phyloP scores from a whole-genome alignment of 2,797 vertebrate genomes.

The Smutsia gigantea region DNA sequence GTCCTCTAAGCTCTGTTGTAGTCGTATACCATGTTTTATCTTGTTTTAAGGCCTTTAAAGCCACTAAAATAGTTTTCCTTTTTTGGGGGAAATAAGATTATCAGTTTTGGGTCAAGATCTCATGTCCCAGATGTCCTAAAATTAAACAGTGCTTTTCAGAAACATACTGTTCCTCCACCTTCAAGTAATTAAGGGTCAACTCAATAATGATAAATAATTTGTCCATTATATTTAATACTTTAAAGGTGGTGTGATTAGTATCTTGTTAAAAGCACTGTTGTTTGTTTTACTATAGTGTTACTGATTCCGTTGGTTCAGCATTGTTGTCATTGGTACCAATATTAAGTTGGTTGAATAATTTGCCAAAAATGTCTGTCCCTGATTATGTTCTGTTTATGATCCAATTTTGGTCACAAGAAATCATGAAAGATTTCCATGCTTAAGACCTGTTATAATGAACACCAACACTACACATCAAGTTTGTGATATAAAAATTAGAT shows the following conservation, averaged over 20 bases:
- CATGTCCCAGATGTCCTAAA: background rate
- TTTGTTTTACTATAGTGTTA: background rate
- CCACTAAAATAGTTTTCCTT: background rate
- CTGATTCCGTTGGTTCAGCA: background rate
- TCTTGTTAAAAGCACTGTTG: background rate
- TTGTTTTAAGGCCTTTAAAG: background rate
- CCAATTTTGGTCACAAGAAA: background rate
- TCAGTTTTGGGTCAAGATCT: background rate
- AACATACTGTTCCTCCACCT: background rate
- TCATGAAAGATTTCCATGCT: background rate
- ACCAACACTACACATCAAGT: background rate
- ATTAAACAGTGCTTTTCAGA: constrained; percentile 7
- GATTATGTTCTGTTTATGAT: background rate
- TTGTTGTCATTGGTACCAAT: background rate
- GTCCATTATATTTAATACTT: background rate
- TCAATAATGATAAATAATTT: background rate
- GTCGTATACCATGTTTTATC: background rate
- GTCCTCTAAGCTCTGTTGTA: background rate
- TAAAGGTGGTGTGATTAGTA: background rate
- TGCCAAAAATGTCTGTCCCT: background rate
- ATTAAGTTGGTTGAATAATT: background rate
- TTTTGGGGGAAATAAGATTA: background rate
- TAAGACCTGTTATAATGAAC: background rate
- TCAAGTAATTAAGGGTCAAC: background rate
- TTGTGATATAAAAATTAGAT: background rate